Conservation (phyloP, 2,797 vertebrate species). For the Dipus sagitta region DNA sequence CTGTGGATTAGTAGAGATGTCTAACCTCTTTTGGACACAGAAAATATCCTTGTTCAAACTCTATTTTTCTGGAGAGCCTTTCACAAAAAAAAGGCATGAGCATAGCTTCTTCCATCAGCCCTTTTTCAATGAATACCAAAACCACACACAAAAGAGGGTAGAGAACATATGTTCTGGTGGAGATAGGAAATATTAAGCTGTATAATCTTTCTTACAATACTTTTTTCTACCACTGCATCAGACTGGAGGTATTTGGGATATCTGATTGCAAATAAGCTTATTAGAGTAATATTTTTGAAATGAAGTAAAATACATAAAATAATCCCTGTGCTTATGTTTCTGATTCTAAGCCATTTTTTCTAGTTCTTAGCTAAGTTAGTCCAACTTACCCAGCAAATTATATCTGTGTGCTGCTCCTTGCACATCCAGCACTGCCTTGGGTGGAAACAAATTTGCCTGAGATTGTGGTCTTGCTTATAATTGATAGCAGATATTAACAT, state of each 20-base stretch:
- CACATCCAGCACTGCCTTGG: neutral
- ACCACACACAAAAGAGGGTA: neutral
- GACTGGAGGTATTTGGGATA: neutral
- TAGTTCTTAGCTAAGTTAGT: neutral
- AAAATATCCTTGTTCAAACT: neutral
- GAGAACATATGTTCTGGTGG: neutral
- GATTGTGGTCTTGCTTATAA: constrained; percentile 3
- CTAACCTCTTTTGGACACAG: neutral
- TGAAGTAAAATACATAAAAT: neutral
- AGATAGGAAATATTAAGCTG: neutral
- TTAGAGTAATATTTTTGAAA: neutral
- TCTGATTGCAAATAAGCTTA: neutral
- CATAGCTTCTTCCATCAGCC: too few relatives aligned
- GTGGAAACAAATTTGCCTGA: neutral
- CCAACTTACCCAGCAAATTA: constrained; percentile 5
- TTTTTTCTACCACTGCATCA: neutral
- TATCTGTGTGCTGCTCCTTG: neutral
- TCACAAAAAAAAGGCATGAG: neutral
- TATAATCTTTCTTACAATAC: neutral
- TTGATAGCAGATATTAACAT: neutral
- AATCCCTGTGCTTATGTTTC: neutral
- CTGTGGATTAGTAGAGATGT: neutral
- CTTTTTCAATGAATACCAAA: neutral
- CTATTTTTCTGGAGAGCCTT: neutral
- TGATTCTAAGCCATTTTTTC: neutral